These are phyloP conservation scores for Sebastes diploproa DNA, from an alignment of 2,797 vertebrate genomes.

Conservation along the genomic window DNA sequence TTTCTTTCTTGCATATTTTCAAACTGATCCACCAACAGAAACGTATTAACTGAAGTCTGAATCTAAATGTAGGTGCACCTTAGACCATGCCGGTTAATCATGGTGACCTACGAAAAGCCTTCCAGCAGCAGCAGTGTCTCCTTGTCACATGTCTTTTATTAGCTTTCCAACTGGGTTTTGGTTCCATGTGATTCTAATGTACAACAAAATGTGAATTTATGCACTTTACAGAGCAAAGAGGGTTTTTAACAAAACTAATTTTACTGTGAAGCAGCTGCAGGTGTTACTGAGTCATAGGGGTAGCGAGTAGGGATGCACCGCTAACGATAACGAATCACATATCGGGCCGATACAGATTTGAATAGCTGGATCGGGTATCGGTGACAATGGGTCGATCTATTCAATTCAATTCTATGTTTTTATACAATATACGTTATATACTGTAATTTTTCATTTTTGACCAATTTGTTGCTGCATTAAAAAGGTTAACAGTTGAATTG, in stretches of 20 bases:
- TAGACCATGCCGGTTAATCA: neutral
- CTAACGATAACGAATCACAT: too few species aligned
- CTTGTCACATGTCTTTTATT: neutral
- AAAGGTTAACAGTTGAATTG: too few species aligned
- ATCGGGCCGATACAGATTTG: neutral
- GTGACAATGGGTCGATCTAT: neutral
- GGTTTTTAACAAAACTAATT: neutral
- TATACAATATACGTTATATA: too few species aligned
- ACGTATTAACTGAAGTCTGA: neutral
- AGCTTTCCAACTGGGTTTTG: neutral
- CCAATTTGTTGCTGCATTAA: too few species aligned
- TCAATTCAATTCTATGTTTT: neutral
- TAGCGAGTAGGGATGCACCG: neutral
- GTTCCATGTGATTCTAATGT: neutral
- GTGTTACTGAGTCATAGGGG: neutral
- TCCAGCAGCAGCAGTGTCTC: neutral
- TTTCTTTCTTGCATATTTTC: too few species aligned
- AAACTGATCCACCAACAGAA: neutral
- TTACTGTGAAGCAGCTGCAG: neutral
- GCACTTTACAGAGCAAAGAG: neutral
- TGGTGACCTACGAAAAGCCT: neutral
- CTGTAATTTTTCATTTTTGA: too few species aligned
- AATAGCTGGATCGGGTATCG: neutral
- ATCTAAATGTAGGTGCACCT: neutral
- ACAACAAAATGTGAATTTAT: neutral